A percentile compares a stretch with the other conserved stretches of the same genome.
Conservation (phyloP, 2,888 invertebrate genomes). For the Steinernema carpocapsae region DNA sequence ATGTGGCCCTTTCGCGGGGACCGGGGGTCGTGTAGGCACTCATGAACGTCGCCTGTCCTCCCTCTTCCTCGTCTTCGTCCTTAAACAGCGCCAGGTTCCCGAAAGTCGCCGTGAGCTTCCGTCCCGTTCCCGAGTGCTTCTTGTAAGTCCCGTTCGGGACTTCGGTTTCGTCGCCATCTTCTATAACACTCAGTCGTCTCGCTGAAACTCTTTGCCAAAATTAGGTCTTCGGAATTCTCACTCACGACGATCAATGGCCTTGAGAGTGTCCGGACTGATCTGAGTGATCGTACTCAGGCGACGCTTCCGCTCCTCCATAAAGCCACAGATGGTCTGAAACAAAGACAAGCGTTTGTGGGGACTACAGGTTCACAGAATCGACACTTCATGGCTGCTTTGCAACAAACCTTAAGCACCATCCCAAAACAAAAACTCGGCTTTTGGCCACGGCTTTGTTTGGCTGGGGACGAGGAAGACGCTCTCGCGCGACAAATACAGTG, state of each 20-base stretch:
- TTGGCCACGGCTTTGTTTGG: not conserved
- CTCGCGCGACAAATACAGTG: not conserved
- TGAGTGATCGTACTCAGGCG: conserved; percentile 65
- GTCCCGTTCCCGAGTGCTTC: conserved; percentile 33
- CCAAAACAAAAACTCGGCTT: not conserved
- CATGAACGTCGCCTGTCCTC: conserved; percentile 54
- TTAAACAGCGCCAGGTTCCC: conserved; percentile 66
- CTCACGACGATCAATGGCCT: conserved; percentile 40
- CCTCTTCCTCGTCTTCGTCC: conserved; percentile 53
- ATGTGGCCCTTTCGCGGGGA: conserved; percentile 63
- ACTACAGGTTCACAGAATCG: not conserved
- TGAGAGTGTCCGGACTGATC: conserved; percentile 60
- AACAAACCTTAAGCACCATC: conserved; percentile 25
- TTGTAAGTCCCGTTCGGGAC: conserved; percentile 23
- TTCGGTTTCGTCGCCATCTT: conserved; percentile 28
- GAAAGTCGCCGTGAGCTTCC: conserved; percentile 56
- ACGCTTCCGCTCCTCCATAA: conserved; percentile 45
- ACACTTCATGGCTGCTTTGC: not conserved
- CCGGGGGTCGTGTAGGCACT: conserved; percentile 67
- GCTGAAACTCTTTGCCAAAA: not conserved
- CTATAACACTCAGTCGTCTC: conserved; percentile 4
- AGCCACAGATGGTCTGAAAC: conserved; percentile 31
- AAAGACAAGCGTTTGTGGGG: not conserved
- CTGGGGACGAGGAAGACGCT: not conserved
- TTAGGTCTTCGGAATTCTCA: not conserved